Percentiles rank a stretch among this genome's conserved stretches.
Evolutionary conservation across 2,888 invertebrate genomes (phyloP).

Genomic region (Eubasilissa splendida): DNA sequence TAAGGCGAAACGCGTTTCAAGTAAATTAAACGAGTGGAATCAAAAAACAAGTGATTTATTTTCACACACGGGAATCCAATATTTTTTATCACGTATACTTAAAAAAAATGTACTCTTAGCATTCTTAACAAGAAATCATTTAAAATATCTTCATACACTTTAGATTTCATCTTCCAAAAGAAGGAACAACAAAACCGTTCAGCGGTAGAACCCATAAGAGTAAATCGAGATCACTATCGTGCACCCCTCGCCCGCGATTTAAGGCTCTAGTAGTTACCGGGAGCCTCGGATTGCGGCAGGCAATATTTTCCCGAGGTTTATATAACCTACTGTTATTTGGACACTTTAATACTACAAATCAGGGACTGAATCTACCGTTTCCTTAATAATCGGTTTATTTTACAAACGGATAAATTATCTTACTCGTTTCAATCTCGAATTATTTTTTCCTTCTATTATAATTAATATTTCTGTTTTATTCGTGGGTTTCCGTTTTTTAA

Average conservation of each 20-base stretch:
- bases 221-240: constrained; percentile 38
- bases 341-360: constrained; percentile 28
- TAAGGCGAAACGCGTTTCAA: too few relatives aligned
- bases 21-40: too few relatives aligned
- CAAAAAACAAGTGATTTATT: too few relatives aligned
- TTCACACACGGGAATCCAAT: too few relatives aligned
- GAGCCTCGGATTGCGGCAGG: not conserved
- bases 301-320: constrained; percentile 21
- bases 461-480: too few relatives aligned
- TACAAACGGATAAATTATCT: not conserved
- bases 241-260: constrained; percentile 7
- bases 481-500: too few relatives aligned
- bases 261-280: constrained; percentile 8
- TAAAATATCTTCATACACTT: not conserved
- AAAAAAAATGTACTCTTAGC: too few relatives aligned
- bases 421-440: too few relatives aligned
- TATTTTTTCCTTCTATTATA: too few relatives aligned
- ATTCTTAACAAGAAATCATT: too few relatives aligned
- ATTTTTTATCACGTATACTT: too few relatives aligned
- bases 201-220: constrained; percentile 29
- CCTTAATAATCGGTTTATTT: constrained; percentile 12
- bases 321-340: constrained; percentile 10
- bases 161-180: not conserved
- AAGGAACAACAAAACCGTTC: constrained; percentile 26
- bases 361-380: not conserved